Evolutionary conservation across 2,888 invertebrate genomes (phyloP).

Genomic region (Ellobium chinense): DNA sequence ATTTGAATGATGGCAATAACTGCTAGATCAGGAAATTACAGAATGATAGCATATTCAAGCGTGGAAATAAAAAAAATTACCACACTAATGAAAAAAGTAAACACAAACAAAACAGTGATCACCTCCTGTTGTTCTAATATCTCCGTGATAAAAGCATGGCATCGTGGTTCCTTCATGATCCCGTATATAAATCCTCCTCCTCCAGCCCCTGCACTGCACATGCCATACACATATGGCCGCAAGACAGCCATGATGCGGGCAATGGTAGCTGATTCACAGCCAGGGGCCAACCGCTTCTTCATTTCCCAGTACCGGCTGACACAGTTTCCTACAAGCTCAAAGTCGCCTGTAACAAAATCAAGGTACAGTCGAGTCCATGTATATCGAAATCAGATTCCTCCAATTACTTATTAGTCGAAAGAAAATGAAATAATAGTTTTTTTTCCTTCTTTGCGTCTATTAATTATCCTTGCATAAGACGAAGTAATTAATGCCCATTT

Average conservation of each 20-base stretch:
- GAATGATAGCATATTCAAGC: no score
- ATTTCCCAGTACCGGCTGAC: conserved; percentile 78
- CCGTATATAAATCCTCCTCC: conserved; percentile 79
- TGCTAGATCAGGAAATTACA: no score
- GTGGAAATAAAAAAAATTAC: no score
- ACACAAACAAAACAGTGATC: background rate
- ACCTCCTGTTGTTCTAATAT: conserved; percentile 44
- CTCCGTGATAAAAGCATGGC: conserved; percentile 25
- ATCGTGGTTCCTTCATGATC: conserved; percentile 68
- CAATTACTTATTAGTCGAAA: no score
- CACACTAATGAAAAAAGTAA: background rate
- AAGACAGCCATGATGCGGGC: conserved; percentile 72
- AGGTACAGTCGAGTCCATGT: no score
- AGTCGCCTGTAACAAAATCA: conserved; percentile 77
- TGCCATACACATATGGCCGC: conserved; percentile 71
- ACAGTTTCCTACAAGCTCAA: conserved; percentile 73
- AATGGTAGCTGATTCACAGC: conserved; percentile 78
- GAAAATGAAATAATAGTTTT: no score
- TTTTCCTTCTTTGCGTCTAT: no score
- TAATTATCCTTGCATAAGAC: no score
- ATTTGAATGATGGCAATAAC: no score
- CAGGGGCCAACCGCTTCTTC: conserved; percentile 79
- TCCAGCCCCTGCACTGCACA: conserved; percentile 79
- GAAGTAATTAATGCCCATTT: no score
- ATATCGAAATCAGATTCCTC: no score